Conservation (phyloP, 2,888 invertebrate genomes). For the Tetragonula carbonaria region DNA sequence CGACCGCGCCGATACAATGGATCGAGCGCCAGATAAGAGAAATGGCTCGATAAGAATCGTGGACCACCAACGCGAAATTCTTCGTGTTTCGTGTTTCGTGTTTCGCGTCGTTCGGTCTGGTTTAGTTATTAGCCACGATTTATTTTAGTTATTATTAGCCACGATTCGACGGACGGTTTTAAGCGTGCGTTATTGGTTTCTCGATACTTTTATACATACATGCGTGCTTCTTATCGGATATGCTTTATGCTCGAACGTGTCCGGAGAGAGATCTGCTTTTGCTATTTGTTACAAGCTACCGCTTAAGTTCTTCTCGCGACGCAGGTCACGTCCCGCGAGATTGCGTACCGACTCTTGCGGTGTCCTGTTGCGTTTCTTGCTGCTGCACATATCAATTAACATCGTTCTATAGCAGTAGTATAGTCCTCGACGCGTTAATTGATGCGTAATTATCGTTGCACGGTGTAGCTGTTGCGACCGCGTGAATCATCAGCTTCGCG, state of each 20-base stretch:
- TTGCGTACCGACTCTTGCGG: neutral
- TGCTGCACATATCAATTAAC: neutral
- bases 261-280: neutral
- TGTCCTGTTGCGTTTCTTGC: neutral
- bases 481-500: conserved; percentile 15
- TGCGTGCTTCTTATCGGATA: too few relatives aligned
- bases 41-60: conserved; percentile 41
- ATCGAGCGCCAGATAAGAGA: conserved; percentile 50
- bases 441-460: neutral
- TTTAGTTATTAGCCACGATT: neutral
- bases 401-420: neutral
- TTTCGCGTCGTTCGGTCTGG: neutral
- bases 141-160: neutral
- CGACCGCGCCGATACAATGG: conserved; percentile 49
- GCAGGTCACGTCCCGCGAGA: neutral
- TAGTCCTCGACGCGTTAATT: conserved; percentile 6
- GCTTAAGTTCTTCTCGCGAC: neutral
- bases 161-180: neutral
- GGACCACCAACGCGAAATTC: conserved; percentile 52
- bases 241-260: neutral
- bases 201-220: neutral
- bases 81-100: neutral
- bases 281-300: neutral
- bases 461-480: neutral
- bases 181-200: neutral